phyloP scores from a whole-genome alignment of 2,113 vertebrate genomes.

The Microcebus jonahi region DNA sequence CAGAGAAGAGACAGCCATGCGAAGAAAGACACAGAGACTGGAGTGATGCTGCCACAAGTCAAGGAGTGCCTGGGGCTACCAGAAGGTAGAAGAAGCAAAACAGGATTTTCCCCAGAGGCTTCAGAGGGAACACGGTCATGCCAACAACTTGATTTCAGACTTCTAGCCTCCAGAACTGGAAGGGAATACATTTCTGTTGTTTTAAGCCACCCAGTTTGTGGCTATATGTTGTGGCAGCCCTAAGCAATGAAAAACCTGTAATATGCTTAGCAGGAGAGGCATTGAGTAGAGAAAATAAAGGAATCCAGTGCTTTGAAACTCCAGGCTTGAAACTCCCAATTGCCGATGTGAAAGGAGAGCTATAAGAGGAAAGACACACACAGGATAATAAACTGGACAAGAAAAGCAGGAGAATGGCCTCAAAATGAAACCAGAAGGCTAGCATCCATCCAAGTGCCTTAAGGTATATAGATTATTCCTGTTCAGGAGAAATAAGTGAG shows the following conservation, averaged over 20 bases:
- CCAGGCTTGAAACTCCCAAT: not conserved
- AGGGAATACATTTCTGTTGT: not conserved
- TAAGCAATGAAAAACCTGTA: not conserved
- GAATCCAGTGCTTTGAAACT: not conserved
- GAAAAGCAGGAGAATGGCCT: not conserved
- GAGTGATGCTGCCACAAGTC: not conserved
- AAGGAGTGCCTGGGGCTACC: not conserved
- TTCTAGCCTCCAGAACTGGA: not conserved
- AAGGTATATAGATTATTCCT: not conserved
- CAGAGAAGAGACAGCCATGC: not conserved
- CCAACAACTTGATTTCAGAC: not conserved
- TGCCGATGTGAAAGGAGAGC: not conserved
- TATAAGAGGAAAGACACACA: not conserved
- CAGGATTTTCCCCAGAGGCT: not conserved
- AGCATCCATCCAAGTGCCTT: not conserved
- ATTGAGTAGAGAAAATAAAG: not conserved
- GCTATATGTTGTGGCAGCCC: not conserved
- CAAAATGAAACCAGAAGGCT: not conserved
- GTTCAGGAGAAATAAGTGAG: not conserved
- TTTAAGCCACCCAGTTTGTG: not conserved
- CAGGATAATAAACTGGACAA: not conserved
- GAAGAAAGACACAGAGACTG: not conserved
- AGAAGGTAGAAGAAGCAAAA: not conserved
- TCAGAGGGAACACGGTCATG: not conserved
- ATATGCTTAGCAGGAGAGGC: too few relatives aligned